Percentiles rank a stretch among this genome's conserved stretches.
Evolutionary conservation across 2,888 invertebrate genomes (phyloP).

Genomic region (Epistrophella euchroma): DNA sequence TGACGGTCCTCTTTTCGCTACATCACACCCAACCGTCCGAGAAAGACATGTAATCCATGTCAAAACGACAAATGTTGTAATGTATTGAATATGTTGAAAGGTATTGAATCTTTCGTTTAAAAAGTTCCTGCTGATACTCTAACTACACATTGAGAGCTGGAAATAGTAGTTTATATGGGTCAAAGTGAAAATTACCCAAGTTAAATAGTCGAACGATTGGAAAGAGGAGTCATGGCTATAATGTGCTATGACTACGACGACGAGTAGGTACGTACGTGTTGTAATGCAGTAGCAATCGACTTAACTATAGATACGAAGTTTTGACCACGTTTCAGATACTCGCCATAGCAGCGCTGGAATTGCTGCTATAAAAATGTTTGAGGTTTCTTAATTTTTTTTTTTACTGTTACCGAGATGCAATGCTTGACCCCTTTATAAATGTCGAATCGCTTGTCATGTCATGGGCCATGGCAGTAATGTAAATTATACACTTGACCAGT

Average conservation of each 20-base stretch:
- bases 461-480: constrained; percentile 49
- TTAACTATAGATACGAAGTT: background rate
- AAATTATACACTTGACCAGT: constrained; percentile 62
- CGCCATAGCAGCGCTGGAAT: background rate
- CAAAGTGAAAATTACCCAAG: constrained; percentile 70
- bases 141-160: background rate
- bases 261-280: constrained; percentile 27
- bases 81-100: background rate
- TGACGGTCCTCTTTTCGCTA: too few relatives aligned
- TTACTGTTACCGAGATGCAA: background rate
- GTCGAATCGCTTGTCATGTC: constrained; percentile 56
- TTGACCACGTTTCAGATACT: background rate
- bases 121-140: background rate
- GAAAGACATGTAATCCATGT: too few relatives aligned
- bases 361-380: constrained; percentile 4
- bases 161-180: constrained; percentile 60
- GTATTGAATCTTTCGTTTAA: constrained; percentile 11
- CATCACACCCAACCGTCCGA: too few relatives aligned
- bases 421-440: constrained; percentile 26
- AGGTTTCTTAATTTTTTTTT: background rate
- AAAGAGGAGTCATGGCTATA: constrained; percentile 59
- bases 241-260: background rate
- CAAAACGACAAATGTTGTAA: too few relatives aligned
- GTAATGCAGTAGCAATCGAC: constrained; percentile 41
- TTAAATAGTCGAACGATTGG: constrained; percentile 58